These are phyloP conservation scores for Drosophila engyochracea DNA, from an alignment of 2,888 invertebrate genomes.

Conservation along the genomic window DNA sequence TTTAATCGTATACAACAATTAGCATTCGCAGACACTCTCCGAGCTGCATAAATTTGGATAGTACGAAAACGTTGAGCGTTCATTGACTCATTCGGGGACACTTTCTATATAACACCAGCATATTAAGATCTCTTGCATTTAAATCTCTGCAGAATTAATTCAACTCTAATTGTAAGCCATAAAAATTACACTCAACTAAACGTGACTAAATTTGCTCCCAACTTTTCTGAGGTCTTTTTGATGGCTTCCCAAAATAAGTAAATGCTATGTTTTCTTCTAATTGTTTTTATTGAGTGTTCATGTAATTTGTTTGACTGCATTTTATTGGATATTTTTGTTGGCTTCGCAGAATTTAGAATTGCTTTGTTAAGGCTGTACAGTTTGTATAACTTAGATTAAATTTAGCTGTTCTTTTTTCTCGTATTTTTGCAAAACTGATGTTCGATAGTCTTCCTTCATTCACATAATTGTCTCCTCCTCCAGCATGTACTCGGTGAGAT, in stretches of 20 bases:
- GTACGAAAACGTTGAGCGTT: slow-evolving; percentile 20
- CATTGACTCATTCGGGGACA: slow-evolving; percentile 46
- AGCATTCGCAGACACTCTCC: slow-evolving; percentile 37
- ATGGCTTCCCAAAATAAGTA: slow-evolving; percentile 35
- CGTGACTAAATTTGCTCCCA: background rate
- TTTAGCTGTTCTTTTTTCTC: background rate
- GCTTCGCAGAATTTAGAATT: background rate
- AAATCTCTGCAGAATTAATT: background rate
- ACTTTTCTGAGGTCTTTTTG: slow-evolving; percentile 7
- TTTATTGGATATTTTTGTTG: background rate
- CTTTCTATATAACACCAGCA: slow-evolving; percentile 16
- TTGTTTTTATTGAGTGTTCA: background rate
- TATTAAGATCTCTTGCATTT: background rate
- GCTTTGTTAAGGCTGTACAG: background rate
- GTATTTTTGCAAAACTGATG: background rate
- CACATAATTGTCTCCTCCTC: slow-evolving; percentile 73
- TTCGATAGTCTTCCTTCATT: background rate
- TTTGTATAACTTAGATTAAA: background rate
- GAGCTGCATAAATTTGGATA: slow-evolving; percentile 39
- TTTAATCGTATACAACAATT: slow-evolving; percentile 25
- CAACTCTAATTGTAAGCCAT: slow-evolving; percentile 38
- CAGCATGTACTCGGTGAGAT: slow-evolving; percentile 71
- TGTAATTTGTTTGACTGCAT: background rate
- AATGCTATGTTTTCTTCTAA: background rate
- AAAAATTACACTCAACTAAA: slow-evolving; percentile 31